Evolutionary conservation across 2,113 vertebrate species (phyloP), one percentile per base, ranked within the genome.

Genomic region (Peromyscus leucopus): DNA sequence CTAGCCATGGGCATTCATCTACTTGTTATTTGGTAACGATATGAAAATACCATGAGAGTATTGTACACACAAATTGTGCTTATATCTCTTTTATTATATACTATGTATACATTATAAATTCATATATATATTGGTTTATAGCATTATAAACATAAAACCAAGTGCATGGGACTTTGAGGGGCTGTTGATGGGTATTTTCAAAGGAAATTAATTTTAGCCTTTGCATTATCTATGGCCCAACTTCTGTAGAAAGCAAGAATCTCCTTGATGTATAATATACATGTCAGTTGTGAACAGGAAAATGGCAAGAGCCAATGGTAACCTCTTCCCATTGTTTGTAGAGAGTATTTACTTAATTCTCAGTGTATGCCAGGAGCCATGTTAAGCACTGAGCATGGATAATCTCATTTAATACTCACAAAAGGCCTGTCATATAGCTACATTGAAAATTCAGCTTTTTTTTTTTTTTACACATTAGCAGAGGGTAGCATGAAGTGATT

Each of bases 331-430:
- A 65, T 48, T 51, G 9, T 33, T 79, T 69, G 1, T 82, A 48
- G 8, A 82, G 83, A 22, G 59, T 76, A 93, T 75, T 93, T 82
- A 42, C 61, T 95, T 83, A 67, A 36, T 48, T 79, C 26, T 48
- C 1, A 46, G n/a, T 26, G 6, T 65, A 55, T 82, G 28, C 84
- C 88, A 88, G 90, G 74, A 86, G 55, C 57, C 46, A 22, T 12
- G 48, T 36, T 88, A 93, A 88, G 36, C 11, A 61, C 21, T 17
- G 10, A 69, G 31, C 89, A n/a, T 28, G 24, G 51, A 89, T 92
- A 71, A 95, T 90, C 83, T 96, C 65, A 61, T 72, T 90, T 72
- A 86, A 89, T 96, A 84, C 8, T 71, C 51, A 95, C 33, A 61
- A 71, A 65, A n/a, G 51, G 17, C n/a, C 79, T 89, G 17, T 71